phyloP scores from a whole-genome alignment of 2,888 invertebrate genomes.

The Nudaria mundana region DNA sequence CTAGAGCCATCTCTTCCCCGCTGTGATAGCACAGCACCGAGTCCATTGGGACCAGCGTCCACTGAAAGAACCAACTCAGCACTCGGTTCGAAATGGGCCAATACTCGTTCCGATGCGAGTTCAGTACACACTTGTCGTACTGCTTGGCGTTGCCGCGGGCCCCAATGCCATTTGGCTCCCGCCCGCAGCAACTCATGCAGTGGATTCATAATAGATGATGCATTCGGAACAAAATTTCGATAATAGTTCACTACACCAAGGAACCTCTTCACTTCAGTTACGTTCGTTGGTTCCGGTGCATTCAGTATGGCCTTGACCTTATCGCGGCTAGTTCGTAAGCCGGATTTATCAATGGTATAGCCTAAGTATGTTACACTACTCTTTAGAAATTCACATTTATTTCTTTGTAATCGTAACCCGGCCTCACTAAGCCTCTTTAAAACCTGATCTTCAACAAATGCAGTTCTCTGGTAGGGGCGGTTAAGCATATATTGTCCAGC shows the following conservation, averaged over 20 bases:
- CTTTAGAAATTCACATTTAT: slow-evolving; percentile 1
- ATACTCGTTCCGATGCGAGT: neutral
- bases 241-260: neutral
- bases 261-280: neutral
- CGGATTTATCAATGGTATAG: slow-evolving; percentile 9
- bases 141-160: neutral
- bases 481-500: neutral
- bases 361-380: slow-evolving; percentile 3
- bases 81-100: neutral
- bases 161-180: neutral
- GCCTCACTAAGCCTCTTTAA: neutral
- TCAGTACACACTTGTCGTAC: neutral
- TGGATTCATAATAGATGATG: neutral
- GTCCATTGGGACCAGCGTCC: neutral
- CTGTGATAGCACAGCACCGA: neutral
- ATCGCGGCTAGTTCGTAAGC: neutral
- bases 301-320: neutral
- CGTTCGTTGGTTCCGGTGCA: neutral
- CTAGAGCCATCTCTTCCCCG: neutral
- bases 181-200: neutral
- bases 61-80: neutral
- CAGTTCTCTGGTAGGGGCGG: neutral
- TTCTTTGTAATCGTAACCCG: neutral
- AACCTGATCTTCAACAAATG: neutral
- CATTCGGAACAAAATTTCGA: neutral